A percentile compares a stretch with the other conserved stretches of the same genome.
Conservation (phyloP, 2,113 vertebrate species). For the Columbina picui region DNA sequence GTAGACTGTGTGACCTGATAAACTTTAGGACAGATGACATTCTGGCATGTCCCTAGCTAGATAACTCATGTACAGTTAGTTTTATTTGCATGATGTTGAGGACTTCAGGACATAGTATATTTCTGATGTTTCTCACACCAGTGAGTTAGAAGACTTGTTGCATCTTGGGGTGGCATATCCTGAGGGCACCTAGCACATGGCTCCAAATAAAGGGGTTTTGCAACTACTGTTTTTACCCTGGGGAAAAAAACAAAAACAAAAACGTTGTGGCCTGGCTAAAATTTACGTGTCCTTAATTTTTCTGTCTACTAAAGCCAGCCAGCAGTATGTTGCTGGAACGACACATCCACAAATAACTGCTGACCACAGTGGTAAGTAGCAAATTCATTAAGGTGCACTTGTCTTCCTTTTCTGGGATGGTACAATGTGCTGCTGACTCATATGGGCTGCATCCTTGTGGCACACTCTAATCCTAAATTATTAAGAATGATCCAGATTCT, state of each 20-base stretch:
- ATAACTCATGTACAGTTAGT: background rate
- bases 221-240: background rate
- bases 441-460: background rate
- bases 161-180: background rate
- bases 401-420: background rate
- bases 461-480: background rate
- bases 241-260: no score
- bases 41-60: background rate
- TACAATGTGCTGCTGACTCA: background rate
- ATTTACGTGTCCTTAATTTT: background rate
- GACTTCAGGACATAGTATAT: background rate
- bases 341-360: background rate
- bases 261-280: background rate
- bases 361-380: background rate
- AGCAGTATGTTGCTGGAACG: background rate
- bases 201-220: background rate
- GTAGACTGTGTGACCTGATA: background rate
- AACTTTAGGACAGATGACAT: background rate
- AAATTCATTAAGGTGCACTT: background rate
- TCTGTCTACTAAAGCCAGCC: background rate
- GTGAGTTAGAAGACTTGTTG: background rate
- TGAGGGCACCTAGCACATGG: background rate
- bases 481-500: background rate
- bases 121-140: background rate
- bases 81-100: background rate